Percentiles rank a stretch among this genome's conserved stretches.
phyloP scores from a whole-genome alignment of 1,140 invertebrate species.

The Heliconius melpomene region DNA sequence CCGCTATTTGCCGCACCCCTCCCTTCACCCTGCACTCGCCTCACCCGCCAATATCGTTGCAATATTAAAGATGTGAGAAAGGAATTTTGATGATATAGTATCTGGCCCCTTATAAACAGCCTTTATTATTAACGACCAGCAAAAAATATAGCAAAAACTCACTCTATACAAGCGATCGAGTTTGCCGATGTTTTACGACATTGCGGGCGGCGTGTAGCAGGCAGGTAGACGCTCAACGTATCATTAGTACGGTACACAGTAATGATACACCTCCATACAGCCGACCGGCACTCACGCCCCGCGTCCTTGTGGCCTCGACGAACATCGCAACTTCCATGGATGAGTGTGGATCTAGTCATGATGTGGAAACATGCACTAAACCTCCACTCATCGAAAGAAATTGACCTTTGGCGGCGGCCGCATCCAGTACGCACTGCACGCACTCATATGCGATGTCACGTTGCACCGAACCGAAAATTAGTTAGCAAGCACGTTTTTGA shows the following conservation, averaged over 20 bases:
- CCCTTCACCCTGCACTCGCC: constrained; percentile 42
- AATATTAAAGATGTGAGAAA: constrained; percentile 17
- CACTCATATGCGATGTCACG: constrained; percentile 74
- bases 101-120: constrained; percentile 44
- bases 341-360: constrained; percentile 83
- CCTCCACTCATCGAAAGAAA: constrained; percentile 82
- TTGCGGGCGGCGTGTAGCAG: constrained; percentile 51
- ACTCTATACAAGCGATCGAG: constrained; percentile 57
- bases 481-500: constrained; percentile 76
- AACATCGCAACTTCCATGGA: constrained; percentile 80
- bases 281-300: constrained; percentile 51
- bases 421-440: constrained; percentile 70
- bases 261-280: constrained; percentile 60
- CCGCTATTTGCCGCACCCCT: constrained; percentile 62
- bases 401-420: constrained; percentile 64
- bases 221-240: constrained; percentile 71
- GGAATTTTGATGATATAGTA: constrained; percentile 38
- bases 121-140: constrained; percentile 33
- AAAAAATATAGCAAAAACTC: constrained; percentile 66
- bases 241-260: constrained; percentile 67
- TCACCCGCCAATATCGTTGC: constrained; percentile 40
- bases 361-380: constrained; percentile 81
- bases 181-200: constrained; percentile 62
- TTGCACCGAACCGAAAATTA: constrained; percentile 69
- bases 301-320: constrained; percentile 49